Percentiles rank a stretch among this genome's conserved stretches.
Evolutionary conservation across 2,113 vertebrate genomes (phyloP).

Genomic region (Cheirogaleus medius): DNA sequence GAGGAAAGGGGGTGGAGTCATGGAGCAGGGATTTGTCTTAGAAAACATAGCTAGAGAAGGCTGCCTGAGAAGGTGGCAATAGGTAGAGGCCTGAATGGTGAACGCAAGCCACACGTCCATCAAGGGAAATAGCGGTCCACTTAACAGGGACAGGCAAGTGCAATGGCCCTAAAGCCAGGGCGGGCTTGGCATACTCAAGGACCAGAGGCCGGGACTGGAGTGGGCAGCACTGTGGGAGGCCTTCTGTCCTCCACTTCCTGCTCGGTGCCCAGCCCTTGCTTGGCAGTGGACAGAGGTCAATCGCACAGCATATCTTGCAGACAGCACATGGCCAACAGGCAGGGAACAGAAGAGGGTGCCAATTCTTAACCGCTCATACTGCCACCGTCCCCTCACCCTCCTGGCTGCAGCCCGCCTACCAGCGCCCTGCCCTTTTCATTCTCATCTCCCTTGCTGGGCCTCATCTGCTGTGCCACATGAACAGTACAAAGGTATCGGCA

Average conservation of each 20-base stretch:
- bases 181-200: background rate
- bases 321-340: background rate
- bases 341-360: background rate
- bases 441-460: background rate
- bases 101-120: background rate
- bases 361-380: background rate
- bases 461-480: background rate
- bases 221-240: background rate
- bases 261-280: accelerated
- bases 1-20: background rate
- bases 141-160: background rate
- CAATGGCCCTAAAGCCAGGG: background rate
- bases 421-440: background rate
- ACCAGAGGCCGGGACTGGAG: background rate
- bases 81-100: background rate
- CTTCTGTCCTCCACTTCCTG: background rate
- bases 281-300: background rate
- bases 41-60: background rate
- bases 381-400: background rate
- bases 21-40: background rate
- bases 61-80: background rate
- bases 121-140: background rate
- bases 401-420: background rate
- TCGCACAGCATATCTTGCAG: background rate
- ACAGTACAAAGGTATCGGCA: background rate